phyloP scores from a whole-genome alignment of 2,113 vertebrate genomes.

The Dasyurus viverrinus region DNA sequence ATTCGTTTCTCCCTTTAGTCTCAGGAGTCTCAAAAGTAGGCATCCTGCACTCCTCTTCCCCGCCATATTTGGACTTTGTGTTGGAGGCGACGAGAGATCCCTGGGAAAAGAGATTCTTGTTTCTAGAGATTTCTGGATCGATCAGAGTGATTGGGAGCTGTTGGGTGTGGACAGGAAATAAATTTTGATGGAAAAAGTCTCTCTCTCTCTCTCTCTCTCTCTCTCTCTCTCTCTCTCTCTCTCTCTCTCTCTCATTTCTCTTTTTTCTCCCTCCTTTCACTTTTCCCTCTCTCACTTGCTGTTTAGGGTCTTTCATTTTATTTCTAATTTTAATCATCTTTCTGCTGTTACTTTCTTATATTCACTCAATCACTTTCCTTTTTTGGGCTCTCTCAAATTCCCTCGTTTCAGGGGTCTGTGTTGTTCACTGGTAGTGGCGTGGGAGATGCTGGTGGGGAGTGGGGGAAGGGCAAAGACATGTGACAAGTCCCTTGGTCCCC shows the following conservation, averaged over 20 bases:
- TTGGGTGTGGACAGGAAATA: not conserved
- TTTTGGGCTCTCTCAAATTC: conserved; percentile 50
- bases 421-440: conserved; percentile 11
- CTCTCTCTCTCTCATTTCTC: too few species aligned
- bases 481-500: not conserved
- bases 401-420: conserved; percentile 19
- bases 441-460: conserved; percentile 27
- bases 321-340: not conserved
- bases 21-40: conserved; percentile 23
- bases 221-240: not conserved
- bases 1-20: not conserved
- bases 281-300: not conserved
- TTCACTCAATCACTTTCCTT: conserved; percentile 14
- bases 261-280: not conserved
- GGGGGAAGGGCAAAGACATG: conserved; percentile 35
- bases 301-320: not conserved
- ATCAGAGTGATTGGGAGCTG: conserved; percentile 22
- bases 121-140: conserved; percentile 26
- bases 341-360: not conserved
- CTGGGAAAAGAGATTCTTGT: not conserved
- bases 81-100: conserved; percentile 14
- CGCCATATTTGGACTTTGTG: conserved; percentile 3
- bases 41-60: not conserved
- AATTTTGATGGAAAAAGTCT: not conserved
- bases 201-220: not conserved